Evolutionary conservation across 1,140 invertebrate species (phyloP), one percentile per base, ranked within the genome.

Genomic region (Trichomalopsis sarcophagae): DNA sequence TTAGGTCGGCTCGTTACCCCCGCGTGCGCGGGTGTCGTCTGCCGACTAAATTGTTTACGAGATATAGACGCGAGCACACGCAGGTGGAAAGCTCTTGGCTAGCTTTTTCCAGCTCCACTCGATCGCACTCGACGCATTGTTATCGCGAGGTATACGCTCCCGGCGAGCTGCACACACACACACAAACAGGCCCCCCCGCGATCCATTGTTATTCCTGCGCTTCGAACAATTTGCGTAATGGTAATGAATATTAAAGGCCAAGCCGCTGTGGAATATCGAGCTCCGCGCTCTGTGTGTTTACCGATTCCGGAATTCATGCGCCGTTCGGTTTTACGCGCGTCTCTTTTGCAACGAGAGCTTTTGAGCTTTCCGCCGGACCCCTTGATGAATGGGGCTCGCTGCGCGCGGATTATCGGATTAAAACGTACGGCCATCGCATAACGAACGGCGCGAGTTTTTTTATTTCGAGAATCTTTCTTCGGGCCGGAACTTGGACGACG

Each of bases 221-320:
- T 66, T 36, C 27, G n/a, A 36, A 79, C 55, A 36, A 79, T 79
- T 79, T 79, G 47, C 77, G 75, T 79, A 66, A 79, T 79, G 55
- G 77, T 66, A 66, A 79, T 79, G 77, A 79, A 79, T 79, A 66
- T 62, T 79, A 79, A 62, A 66, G 55, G 77, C 27, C 27, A 30
- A 66, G 62, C 73, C n/a, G 23, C 73, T 23, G 33, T 36, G 33
- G 47, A 79, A 79, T 66, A 79, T 79, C 30, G 77, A 79, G 27
- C 50, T 5, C 27, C 77, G 27, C 13, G 4, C 33, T 36, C 27
- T 27, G 1, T 27, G 27, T 27, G 27, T 27, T 13, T 33, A 44
- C 73, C 73, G 13, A 50, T n/a, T 55, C 50, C 27, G 77, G 30
- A 66, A 79, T 79, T 79, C 77, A 66, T 66, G 77, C 44, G 1